Base-by-base conservation (phyloP, 2,113 vertebrate genomes). In the Cavia aperea region DNA sequence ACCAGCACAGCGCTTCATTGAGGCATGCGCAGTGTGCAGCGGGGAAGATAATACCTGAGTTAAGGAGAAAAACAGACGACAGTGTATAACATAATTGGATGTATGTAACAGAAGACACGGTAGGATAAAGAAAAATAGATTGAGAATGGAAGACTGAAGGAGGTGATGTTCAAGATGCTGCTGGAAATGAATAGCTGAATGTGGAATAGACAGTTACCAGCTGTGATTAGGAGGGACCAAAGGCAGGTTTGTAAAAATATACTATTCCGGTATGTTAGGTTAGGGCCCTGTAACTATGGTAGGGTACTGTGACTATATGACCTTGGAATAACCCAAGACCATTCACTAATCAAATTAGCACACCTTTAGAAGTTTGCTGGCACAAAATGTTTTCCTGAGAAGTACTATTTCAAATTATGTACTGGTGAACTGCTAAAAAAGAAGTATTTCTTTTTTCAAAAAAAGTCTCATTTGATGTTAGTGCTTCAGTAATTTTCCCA, bases 141-240 rank as follows among this genome's bases (percentile, higher is more conserved):
- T 91, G 83, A 95, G 49, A 49, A 19, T 51, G 43, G 7, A 78
- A 78, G 15, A 49, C 26, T 49, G 39, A 77, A 77, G 43, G 73
- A 77, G 73, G 39, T 77, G 39, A 77, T 75, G 49, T 75, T 81
- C 23, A 72, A 36, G 29, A 49, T 26, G 86, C n/a, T 89, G 5
- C 86, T 91, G 65, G 56, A 94, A 94, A 83, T 56, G 6, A 94
- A 33, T 39, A 79, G 29, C 83, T 86, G 68, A 91, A 90, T 26
- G 46, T 89, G 56, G 12, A 56, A 31, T 66, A 66, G 78, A 43
- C 31, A 78, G 63, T 83, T 86, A 60, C 46, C 5, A 24, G 2
- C 24, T 70, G 46, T 81, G 54, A 58, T 33, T 72, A 83, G 84
- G 56, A 78, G 68, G 43, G 16, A 21, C n/a, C 13, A 90, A 88